Conservation (phyloP, 2,797 vertebrate species). For the Sparidentex hasta region DNA sequence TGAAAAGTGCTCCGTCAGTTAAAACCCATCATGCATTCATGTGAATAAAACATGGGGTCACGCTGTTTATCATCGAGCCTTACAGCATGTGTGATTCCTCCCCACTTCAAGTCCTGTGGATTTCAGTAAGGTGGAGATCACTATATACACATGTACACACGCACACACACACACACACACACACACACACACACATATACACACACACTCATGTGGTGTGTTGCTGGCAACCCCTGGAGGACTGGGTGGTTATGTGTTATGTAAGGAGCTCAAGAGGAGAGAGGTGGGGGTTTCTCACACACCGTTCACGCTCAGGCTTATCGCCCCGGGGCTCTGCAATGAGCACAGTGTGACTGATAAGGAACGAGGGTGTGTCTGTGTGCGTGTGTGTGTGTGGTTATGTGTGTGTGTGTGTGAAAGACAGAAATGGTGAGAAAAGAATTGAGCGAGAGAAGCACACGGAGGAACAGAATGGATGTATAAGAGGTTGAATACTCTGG, state of each 20-base stretch:
- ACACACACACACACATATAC: conserved; percentile 30
- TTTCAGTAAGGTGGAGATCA: conserved; percentile 58
- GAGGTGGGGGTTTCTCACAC: conserved; percentile 75
- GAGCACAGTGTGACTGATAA: conserved; percentile 77
- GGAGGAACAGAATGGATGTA: conserved; percentile 19
- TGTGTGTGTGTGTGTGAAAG: conserved; percentile 31
- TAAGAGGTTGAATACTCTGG: conserved; percentile 13
- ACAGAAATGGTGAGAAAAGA: conserved; percentile 32
- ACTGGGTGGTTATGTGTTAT: conserved; percentile 78
- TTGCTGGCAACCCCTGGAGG: conserved; percentile 58
- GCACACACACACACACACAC: conserved; percentile 26
- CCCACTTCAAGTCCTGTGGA: conserved; percentile 58
- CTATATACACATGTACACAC: conserved; percentile 35
- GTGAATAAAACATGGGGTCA: conserved; percentile 68
- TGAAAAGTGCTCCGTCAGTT: conserved; percentile 57
- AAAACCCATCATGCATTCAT: conserved; percentile 44
- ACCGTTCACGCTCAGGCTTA: conserved; percentile 75
- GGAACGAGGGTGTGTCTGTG: conserved; percentile 37
- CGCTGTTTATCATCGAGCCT: conserved; percentile 41
- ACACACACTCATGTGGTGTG: conserved; percentile 42
- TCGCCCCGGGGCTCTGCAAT: conserved; percentile 70
- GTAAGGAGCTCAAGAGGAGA: conserved; percentile 79
- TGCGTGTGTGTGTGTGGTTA: conserved; percentile 20
- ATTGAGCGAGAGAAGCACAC: background rate
- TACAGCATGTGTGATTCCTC: conserved; percentile 28